Evolutionary conservation across 2,888 invertebrate genomes (phyloP), one percentile per base, ranked within the genome.

Genomic region (Heliconius charithonia): DNA sequence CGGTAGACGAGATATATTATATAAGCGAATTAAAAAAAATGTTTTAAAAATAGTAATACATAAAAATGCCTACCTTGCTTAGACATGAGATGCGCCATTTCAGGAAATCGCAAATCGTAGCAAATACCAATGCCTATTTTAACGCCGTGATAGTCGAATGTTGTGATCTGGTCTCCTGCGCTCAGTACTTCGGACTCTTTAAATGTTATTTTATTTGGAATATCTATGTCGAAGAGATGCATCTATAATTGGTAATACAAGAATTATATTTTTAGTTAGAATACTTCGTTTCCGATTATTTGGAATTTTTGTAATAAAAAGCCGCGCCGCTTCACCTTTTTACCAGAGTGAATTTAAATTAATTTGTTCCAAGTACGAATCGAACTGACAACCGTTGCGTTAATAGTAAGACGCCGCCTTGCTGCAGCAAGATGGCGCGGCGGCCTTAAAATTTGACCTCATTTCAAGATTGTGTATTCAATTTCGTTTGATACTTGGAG

Each of bases 161-260:
- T 97, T 0, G 97, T 97, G 75, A 98, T 91, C 7, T 96, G 90
- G 86, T 97, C 95, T 0, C 99, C 99, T 0, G 98, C 95, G 29
- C 96, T 96, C 2, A 99, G 91, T 0, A 97, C 97, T 79, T 98
- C 97, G 0, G 99, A 99, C 90, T 99, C 99, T 86, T 97, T 97
- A 89, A 99, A 99, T 0, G 96, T 97, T n/a, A 99, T 97, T 87
- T 98, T 97, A 66, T 97, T 97, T 75, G 98, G 98, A 75, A 99
- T 97, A 89, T 99, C 98, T 85, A 99, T 99, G 91, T 99, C 99
- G 91, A 99, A 99, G 71, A 99, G 95, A 91, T 99, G 99, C 89
- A 99, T 96, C 98, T 98, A 89, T n/a, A 75, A 75, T 69, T 45
- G 41, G 7, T 70, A 37, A 37, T 1, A 37, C 10, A 37, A 37